Evolutionary conservation across 2,113 vertebrate species (phyloP), one percentile per base, ranked within the genome.

Genomic region (Agapornis roseicollis): DNA sequence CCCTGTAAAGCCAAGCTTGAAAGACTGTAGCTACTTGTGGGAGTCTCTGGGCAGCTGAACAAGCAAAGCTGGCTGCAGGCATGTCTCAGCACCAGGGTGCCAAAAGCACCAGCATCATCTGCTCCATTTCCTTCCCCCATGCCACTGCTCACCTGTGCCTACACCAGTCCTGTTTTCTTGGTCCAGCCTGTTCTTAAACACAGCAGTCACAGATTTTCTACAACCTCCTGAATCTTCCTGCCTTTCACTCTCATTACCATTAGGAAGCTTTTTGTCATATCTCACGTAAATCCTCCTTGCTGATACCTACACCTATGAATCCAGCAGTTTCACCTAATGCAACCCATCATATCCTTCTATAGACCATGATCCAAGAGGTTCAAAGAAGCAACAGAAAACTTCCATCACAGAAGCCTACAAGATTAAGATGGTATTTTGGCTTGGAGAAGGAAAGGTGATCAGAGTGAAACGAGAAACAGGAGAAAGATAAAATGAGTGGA

Each of bases 11-110:
- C 17, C 61, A 71, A 19, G 42, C 68, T 73, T 78, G 74, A 84
- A 85, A 88, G 68, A 80, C 87, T 89, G 91, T 88, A 95, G 85
- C 70, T 94, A 93, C 78, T 66, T 91, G 85, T 71, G 93, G 85
- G 85, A 6, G 3, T 82, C 87, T 77, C 85, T 92, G 89, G 91
- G 93, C 89, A 97, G 89, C 56, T 4, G 0, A 81, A 81, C 56
- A 64, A 86, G 73, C 7, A 18, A 90, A 79, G 73, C 29, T 94
- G 89, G 84, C 89, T 91, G 84, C 86, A 93, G 76, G 73, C 25
- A 24, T 15, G 88, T 78, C 85, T 80, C 68, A 83, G 92, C 64
- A 55, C n/a, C 42, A 70, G 13, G 72, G 49, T 86, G 96, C 95
- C 92, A 94, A 80, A 86, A 94, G 83, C 76, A 68, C 88, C 37